phyloP scores from a whole-genome alignment of 1,140 invertebrate genomes.

The Drosophila kurseongensis region DNA sequence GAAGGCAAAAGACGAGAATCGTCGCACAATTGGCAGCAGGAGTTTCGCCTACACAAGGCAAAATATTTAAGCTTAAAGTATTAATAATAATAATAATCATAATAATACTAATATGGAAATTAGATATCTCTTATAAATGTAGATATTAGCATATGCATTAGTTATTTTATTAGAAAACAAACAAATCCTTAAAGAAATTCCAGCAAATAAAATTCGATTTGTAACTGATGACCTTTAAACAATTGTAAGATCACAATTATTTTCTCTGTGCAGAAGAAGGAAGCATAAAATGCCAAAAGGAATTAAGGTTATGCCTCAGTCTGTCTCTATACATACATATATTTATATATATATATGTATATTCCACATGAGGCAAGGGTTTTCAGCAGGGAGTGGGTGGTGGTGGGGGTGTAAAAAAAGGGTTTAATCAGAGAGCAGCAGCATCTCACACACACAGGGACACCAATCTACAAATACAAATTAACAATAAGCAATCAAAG shows the following conservation, averaged over 20 bases:
- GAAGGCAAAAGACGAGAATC: constrained; percentile 65
- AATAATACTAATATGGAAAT: too few relatives aligned
- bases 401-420: constrained; percentile 64
- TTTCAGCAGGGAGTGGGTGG: constrained; percentile 4
- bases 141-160: too few relatives aligned
- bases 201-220: too few relatives aligned
- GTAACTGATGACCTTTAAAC: too few relatives aligned
- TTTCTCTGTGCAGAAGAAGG: constrained; percentile 15
- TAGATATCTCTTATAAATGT: too few relatives aligned
- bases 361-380: constrained; percentile 39
- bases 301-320: constrained; percentile 60
- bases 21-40: constrained; percentile 16
- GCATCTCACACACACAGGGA: constrained; percentile 46
- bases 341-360: constrained; percentile 6
- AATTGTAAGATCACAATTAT: not conserved
- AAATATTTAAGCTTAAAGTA: not conserved
- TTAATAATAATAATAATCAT: too few relatives aligned
- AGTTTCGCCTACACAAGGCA: constrained; percentile 1
- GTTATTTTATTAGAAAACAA: too few relatives aligned
- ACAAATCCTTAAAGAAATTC: too few relatives aligned
- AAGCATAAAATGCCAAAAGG: constrained; percentile 80
- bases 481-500: constrained; percentile 83
- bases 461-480: constrained; percentile 80
- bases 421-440: constrained; percentile 76
- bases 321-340: constrained; percentile 12